phyloP scores from a whole-genome alignment of 2,113 vertebrate genomes.

The Anguilla rostrata region DNA sequence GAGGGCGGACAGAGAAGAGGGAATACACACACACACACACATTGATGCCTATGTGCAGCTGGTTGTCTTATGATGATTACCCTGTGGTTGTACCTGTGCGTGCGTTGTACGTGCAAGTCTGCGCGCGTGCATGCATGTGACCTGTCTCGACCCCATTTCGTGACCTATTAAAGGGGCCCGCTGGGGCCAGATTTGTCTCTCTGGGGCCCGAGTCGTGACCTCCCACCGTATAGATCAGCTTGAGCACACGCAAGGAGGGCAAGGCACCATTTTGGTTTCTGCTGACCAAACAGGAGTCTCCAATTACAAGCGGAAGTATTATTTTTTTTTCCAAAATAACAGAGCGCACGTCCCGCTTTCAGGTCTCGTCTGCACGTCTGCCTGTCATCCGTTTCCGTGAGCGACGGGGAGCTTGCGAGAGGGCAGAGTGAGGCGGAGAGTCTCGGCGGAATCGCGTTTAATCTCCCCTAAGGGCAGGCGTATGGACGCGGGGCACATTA shows the following conservation, averaged over 20 bases:
- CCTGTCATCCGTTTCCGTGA: not conserved
- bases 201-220: not conserved
- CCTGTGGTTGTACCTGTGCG: not conserved
- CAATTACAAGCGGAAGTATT: not conserved
- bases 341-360: not conserved
- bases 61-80: too few species aligned
- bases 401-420: not conserved
- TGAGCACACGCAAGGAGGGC: not conserved
- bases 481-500: not conserved
- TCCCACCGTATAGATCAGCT: not conserved
- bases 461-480: not conserved
- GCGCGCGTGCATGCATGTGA: not conserved
- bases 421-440: not conserved
- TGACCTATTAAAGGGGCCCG: not conserved
- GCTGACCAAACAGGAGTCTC: not conserved
- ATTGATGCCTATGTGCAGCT: not conserved
- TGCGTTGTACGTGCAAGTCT: not conserved
- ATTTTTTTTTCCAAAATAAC: not conserved
- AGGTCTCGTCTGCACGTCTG: not conserved
- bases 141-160: not conserved
- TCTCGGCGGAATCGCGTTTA: not conserved
- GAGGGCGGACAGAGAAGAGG: too few species aligned
- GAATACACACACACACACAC: conserved; percentile 27
- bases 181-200: not conserved
- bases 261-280: not conserved